phyloP scores from a whole-genome alignment of 2,888 invertebrate species.

The Cephus nigrinus region DNA sequence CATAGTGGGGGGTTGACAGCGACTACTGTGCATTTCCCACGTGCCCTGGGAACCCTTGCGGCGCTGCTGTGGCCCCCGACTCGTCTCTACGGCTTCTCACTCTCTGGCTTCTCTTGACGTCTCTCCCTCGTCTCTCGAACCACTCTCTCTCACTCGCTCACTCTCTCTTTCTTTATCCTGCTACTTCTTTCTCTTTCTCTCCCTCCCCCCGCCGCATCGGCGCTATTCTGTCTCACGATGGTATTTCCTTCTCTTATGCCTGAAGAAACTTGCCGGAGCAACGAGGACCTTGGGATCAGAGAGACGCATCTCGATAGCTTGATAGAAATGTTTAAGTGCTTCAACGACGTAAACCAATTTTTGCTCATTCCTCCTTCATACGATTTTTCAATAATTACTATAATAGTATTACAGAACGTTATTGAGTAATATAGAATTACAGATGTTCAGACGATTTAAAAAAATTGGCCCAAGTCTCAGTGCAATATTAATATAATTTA shows the following conservation, averaged over 20 bases:
- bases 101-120: constrained; percentile 5
- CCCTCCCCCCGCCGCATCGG: background rate
- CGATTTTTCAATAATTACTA: background rate
- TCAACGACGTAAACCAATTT: constrained; percentile 4
- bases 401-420: background rate
- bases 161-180: background rate
- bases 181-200: constrained; percentile 2
- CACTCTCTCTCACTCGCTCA: constrained; percentile 12
- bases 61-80: constrained; percentile 65
- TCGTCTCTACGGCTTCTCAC: constrained; percentile 3
- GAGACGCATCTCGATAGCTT: background rate
- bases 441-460: background rate
- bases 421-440: background rate
- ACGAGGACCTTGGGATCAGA: background rate
- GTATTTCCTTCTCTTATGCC: background rate
- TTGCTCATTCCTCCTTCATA: background rate
- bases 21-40: constrained; percentile 76
- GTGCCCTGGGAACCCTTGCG: constrained; percentile 69
- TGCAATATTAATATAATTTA: background rate
- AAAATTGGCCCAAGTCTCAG: background rate
- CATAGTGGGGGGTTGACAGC: constrained; percentile 63
- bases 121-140: constrained; percentile 8
- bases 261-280: background rate
- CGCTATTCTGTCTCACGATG: background rate
- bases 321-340: background rate